Conservation (phyloP, 2,888 invertebrate species). For the Caenorhabditis japonica region DNA sequence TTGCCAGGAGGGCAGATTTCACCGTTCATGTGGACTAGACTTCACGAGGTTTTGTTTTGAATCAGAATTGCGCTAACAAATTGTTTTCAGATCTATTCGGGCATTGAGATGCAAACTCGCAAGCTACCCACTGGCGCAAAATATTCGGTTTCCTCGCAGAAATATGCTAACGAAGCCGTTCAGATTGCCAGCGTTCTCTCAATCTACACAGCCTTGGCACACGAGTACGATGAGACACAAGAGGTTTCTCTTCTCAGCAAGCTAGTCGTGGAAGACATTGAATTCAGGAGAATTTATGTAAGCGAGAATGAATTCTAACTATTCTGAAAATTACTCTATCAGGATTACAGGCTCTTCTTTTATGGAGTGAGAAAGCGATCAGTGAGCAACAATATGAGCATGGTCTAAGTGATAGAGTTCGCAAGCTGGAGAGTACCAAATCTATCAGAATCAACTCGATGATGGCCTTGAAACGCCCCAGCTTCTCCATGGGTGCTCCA, state of each 20-base stretch:
- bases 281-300: slow-evolving; percentile 47
- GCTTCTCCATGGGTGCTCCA: slow-evolving; percentile 10
- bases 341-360: slow-evolving; percentile 35
- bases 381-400: slow-evolving; percentile 47
- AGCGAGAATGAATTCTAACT: slow-evolving; percentile 1
- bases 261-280: slow-evolving; percentile 37
- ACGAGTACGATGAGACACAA: slow-evolving; percentile 28
- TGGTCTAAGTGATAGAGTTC: slow-evolving; percentile 31
- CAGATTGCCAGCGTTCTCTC: slow-evolving; percentile 43
- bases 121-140: slow-evolving; percentile 32
- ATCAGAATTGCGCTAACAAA: neutral
- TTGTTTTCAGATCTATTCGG: slow-evolving; percentile 32
- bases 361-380: slow-evolving; percentile 50
- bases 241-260: slow-evolving; percentile 42
- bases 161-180: slow-evolving; percentile 52
- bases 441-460: slow-evolving; percentile 24
- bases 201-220: slow-evolving; percentile 39
- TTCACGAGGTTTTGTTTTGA: slow-evolving; percentile 28
- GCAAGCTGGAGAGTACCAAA: slow-evolving; percentile 21
- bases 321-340: no score
- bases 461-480: slow-evolving; percentile 37
- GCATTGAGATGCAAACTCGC: slow-evolving; percentile 36
- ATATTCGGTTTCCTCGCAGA: slow-evolving; percentile 25
- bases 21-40: slow-evolving; percentile 42
- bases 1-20: slow-evolving; percentile 39